A percentile compares a stretch with the other conserved stretches of the same genome.
These are phyloP conservation scores for Ecdyonurus torrentis DNA, from an alignment of 2,888 invertebrate species.

Conservation along the genomic window DNA sequence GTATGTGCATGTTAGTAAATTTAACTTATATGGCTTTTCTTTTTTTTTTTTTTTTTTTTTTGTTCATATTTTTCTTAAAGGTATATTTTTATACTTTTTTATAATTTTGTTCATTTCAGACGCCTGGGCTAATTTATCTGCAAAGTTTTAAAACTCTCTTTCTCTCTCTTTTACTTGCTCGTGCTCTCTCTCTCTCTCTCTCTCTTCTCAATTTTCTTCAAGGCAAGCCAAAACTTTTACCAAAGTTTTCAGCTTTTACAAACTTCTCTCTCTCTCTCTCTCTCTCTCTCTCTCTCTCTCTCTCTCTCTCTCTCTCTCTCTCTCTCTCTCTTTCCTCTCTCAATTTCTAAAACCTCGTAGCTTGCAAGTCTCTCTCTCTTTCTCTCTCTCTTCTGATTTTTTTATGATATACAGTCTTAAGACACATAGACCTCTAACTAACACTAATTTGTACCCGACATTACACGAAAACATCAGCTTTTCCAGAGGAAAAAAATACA, in stretches of 20 bases:
- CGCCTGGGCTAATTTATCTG: constrained; percentile 4
- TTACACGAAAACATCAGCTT: neutral
- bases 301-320: neutral
- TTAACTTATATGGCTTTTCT: neutral
- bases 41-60: neutral
- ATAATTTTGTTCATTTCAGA: constrained; percentile 2
- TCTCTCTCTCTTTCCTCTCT: neutral
- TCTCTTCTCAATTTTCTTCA: constrained; percentile 2
- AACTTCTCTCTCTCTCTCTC: neutral
- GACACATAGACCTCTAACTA: neutral
- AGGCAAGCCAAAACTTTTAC: constrained; percentile 3
- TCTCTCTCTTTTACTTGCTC: neutral
- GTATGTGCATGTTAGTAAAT: neutral
- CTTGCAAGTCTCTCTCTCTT: neutral
- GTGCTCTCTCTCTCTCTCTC: neutral
- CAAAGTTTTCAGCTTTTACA: constrained; percentile 4
- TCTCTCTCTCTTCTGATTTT: neutral
- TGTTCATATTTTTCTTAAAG: neutral
- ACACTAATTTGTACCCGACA: neutral
- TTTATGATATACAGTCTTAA: neutral
- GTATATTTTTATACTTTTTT: neutral
- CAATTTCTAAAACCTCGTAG: neutral
- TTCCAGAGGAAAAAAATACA: neutral
- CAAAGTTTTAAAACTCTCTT: constrained; percentile 1
- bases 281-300: neutral